Evolutionary conservation across 2,113 vertebrate species (phyloP), one percentile per base, ranked within the genome.

Genomic region (Motacilla alba): DNA sequence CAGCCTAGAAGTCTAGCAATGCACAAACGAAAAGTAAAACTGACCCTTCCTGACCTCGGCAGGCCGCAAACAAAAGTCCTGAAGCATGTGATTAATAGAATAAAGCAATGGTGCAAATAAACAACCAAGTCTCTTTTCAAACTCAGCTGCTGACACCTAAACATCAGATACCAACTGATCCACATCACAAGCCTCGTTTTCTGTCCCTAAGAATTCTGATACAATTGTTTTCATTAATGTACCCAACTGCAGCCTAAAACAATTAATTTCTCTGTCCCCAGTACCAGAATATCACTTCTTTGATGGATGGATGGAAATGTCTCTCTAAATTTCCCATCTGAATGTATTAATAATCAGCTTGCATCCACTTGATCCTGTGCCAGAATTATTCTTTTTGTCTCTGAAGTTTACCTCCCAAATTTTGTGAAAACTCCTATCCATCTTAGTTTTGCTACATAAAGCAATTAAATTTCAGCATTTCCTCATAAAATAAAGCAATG

Each of bases 1-100:
- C 64, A 91, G 89, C 76, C 89, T 75, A 94, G 91, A 95, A 96
- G 91, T 81, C 83, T 94, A 94, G 83, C 76, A 87, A 50, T 30
- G 86, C 95, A 91, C 31, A 96, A 95, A 87, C 3, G 11, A 84
- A 89, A 96, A 95, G 93, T 91, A 72, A 95, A 97, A 95, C 78
- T 96, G 94, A 95, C 94, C 89, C 91, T 94, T 93, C 70, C 89
- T 97, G 96, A 96, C 96, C 96, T 93, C 76, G 2, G 0, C 86
- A 70, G 94, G 63, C 87, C 6, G 31, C 89, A 87, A 89, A 97
- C 96, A 96, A 96, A 97, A 95, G 96, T 97, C 80, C 95, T 97
- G 95, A 92, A 97, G 96, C 96, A 96, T 94, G 95, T 97, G 96
- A 97, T 97, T 94, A 96, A 93, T 72, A 81, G 96, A 93, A 97